Conservation (phyloP, 2,888 invertebrate species). For the Conistra vaccinii region DNA sequence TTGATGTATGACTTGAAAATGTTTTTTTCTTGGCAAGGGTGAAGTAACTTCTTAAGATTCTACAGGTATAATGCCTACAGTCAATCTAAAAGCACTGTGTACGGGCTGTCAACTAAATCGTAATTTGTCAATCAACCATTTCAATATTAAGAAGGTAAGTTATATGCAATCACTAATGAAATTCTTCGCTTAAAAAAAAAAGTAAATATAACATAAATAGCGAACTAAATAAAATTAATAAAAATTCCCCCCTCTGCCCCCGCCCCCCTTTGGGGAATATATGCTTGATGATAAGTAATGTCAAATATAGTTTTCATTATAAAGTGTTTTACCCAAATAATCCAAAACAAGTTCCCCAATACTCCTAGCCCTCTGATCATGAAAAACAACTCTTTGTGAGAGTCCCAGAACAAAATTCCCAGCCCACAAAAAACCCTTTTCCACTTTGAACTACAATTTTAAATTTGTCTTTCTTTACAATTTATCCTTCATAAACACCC, state of each 20-base stretch:
- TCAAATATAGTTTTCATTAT: neutral
- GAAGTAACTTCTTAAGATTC: neutral
- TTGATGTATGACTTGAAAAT: slow-evolving; percentile 25
- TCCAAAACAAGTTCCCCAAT: neutral
- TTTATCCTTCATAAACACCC: slow-evolving; percentile 64
- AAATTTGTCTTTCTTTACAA: slow-evolving; percentile 65
- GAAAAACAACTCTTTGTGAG: neutral
- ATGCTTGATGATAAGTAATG: neutral
- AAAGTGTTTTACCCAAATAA: neutral
- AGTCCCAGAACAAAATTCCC: slow-evolving; percentile 19
- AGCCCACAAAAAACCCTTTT: slow-evolving; percentile 28
- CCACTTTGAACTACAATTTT: slow-evolving; percentile 50
- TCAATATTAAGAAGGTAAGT: no score
- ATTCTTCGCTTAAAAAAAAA: no score
- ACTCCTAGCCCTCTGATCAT: neutral
- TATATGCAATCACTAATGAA: no score
- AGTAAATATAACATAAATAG: no score
- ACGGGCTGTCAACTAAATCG: no score
- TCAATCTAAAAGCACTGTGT: no score
- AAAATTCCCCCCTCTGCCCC: no score
- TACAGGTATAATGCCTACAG: slow-evolving; percentile 18
- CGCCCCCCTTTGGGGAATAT: no score
- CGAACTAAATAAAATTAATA: no score
- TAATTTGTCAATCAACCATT: no score
- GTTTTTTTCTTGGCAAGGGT: slow-evolving; percentile 13